Percentiles rank a stretch among this genome's conserved stretches.
Evolutionary conservation across 2,888 invertebrate species (phyloP).

Genomic region (Ochropleura plecta): DNA sequence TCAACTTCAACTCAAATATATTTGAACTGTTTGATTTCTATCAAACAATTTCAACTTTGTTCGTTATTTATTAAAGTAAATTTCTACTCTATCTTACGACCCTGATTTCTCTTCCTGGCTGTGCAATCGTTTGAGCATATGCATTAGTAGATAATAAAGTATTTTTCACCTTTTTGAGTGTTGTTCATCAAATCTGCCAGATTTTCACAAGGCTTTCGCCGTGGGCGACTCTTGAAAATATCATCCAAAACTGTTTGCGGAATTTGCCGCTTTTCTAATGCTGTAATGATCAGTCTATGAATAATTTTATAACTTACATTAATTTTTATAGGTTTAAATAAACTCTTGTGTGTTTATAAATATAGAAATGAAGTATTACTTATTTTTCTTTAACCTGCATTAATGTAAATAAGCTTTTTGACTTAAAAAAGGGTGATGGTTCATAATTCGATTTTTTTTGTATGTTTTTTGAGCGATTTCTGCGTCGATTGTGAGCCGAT

Average conservation of each 20-base stretch:
- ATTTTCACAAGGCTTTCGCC: too few relatives aligned
- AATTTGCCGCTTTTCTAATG: conserved; percentile 25
- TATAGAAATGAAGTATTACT: background rate
- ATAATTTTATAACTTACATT: background rate
- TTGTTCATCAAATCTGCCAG: too few relatives aligned
- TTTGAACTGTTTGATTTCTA: too few relatives aligned
- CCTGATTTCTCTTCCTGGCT: too few relatives aligned
- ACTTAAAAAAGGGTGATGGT: too few relatives aligned
- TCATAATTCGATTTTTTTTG: too few relatives aligned
- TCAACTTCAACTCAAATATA: too few relatives aligned
- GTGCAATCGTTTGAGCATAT: background rate
- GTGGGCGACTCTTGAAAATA: background rate
- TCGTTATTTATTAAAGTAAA: too few relatives aligned
- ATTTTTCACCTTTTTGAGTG: conserved; percentile 17
- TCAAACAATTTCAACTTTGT: too few relatives aligned
- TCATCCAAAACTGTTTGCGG: conserved; percentile 17
- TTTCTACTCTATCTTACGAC: too few relatives aligned
- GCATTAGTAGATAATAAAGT: background rate
- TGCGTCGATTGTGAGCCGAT: too few relatives aligned
- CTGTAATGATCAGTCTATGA: conserved; percentile 22
- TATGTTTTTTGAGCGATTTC: too few relatives aligned
- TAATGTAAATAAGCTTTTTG: background rate
- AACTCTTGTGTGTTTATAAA: background rate
- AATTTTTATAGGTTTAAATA: background rate
- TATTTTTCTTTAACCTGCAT: background rate